phyloP scores from a whole-genome alignment of 2,888 invertebrate species.

The Parapristionchus giblindavisi region DNA sequence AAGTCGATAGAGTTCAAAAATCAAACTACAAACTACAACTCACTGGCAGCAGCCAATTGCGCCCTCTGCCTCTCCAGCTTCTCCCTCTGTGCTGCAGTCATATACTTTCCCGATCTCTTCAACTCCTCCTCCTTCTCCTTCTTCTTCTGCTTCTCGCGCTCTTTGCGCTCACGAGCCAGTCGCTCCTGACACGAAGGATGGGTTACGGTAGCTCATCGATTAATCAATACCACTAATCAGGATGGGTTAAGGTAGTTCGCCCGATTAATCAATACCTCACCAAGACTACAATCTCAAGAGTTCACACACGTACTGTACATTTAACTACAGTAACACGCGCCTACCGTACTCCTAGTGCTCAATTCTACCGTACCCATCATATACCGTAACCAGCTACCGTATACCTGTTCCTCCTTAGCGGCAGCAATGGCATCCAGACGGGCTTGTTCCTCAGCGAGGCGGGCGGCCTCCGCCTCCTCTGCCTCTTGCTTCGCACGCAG shows the following conservation, averaged over 20 bases:
- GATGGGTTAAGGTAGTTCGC: no score
- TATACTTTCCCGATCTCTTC: constrained; percentile 93
- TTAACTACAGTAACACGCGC: background rate
- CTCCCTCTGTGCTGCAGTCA: constrained; percentile 91
- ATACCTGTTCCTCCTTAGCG: constrained; percentile 58
- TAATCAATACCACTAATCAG: background rate
- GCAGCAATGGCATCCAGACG: constrained; percentile 43
- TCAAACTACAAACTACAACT: constrained; percentile 44
- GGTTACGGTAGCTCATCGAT: constrained; percentile 5
- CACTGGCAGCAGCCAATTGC: constrained; percentile 48
- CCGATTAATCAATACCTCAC: background rate
- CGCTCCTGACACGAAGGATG: constrained; percentile 38
- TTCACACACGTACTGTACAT: background rate
- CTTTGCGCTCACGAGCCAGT: constrained; percentile 81
- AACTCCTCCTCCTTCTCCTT: constrained; percentile 83
- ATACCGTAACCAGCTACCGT: constrained; percentile 27
- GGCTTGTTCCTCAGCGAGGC: constrained; percentile 79
- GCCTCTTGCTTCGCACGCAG: constrained; percentile 77
- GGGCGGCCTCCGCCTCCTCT: constrained; percentile 70
- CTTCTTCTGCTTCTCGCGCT: constrained; percentile 88
- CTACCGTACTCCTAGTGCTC: background rate
- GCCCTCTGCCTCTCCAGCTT: constrained; percentile 84
- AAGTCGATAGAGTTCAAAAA: no score
- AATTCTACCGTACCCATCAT: constrained; percentile 25
- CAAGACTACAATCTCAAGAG: no score